These are phyloP conservation scores for Pelodiscus sinensis DNA, from an alignment of 2,113 vertebrate genomes.

Conservation along the genomic window DNA sequence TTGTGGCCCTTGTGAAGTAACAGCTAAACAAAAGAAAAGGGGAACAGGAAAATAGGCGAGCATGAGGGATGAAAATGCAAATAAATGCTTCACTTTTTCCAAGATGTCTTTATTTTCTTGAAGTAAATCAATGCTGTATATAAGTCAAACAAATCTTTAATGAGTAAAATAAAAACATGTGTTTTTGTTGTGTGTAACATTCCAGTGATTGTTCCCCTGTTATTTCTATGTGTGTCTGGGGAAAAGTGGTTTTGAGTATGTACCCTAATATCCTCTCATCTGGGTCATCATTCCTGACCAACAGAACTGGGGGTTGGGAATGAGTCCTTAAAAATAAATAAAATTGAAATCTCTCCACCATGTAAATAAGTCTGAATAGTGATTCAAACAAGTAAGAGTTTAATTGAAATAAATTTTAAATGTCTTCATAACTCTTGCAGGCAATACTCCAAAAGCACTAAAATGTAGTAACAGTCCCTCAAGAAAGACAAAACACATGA, in stretches of 20 bases:
- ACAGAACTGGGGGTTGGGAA: not conserved
- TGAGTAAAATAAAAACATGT: not conserved
- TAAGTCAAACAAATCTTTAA: not conserved
- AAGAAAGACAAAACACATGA: not conserved
- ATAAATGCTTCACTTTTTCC: not conserved
- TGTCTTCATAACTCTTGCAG: not conserved
- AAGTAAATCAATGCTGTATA: not conserved
- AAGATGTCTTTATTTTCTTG: not conserved
- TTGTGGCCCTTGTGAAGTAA: not conserved
- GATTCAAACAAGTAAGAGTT: not conserved
- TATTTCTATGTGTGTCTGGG: not conserved
- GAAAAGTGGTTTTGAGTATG: not conserved
- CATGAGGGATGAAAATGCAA: not conserved
- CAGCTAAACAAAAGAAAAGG: not conserved
- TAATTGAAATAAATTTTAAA: slow-evolving; percentile 1
- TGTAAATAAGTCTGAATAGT: slow-evolving; percentile 28
- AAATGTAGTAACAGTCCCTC: not conserved
- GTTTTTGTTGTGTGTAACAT: not conserved
- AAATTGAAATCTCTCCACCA: not conserved
- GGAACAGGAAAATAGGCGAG: not conserved
- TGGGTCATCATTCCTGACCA: not conserved
- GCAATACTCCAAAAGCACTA: not conserved
- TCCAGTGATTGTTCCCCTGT: not conserved
- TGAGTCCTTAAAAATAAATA: slow-evolving; percentile 4
- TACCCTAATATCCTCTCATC: not conserved